Conservation (phyloP, 1,140 invertebrate genomes). For the Neotoxoptera formosana region DNA sequence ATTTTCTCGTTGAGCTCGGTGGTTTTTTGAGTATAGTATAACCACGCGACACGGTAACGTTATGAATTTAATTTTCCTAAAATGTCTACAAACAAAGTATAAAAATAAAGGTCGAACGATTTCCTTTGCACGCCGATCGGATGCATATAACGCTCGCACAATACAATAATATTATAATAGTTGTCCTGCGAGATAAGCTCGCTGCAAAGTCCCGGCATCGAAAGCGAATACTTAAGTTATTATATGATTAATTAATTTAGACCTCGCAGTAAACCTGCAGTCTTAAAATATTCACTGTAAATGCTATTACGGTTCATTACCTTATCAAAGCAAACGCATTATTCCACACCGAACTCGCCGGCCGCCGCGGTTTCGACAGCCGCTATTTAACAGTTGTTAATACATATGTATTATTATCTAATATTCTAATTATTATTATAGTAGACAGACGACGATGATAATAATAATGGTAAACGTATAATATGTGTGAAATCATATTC, state of each 20-base stretch:
- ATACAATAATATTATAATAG: not conserved
- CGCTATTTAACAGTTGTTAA: not conserved
- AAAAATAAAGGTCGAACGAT: not conserved
- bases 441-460: not conserved
- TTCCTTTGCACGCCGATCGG: not conserved
- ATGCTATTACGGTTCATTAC: not conserved
- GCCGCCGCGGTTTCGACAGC: not conserved
- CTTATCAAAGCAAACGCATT: not conserved
- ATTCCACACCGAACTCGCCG: not conserved
- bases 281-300: constrained; percentile 24
- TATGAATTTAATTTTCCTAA: not conserved
- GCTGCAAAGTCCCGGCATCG: not conserved
- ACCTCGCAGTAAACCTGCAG: constrained; percentile 1
- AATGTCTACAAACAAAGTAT: too few species aligned
- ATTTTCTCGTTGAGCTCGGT: too few species aligned
- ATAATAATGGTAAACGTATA: not conserved
- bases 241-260: constrained; percentile 23
- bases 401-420: not conserved
- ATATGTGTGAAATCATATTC: not conserved
- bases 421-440: not conserved
- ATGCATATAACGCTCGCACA: not conserved
- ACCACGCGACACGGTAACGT: not conserved
- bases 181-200: not conserved
- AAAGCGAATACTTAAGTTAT: not conserved
- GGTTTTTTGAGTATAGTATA: not conserved